phyloP scores from a whole-genome alignment of 2,797 vertebrate genomes.

The Rousettus madagascariensis region DNA sequence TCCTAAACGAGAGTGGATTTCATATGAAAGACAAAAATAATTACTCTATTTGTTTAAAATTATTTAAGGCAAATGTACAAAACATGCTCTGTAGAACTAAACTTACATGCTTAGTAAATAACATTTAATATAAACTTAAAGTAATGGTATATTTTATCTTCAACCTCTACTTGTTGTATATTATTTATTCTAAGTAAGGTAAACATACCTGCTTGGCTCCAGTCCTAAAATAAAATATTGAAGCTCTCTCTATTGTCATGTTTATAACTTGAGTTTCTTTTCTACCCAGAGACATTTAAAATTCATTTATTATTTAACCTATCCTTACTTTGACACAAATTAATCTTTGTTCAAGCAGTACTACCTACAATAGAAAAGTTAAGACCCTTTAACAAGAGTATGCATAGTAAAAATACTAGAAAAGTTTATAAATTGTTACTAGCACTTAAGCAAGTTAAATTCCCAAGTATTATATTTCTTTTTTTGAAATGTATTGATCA shows the following conservation, averaged over 20 bases:
- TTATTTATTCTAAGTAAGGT: conserved; percentile 55
- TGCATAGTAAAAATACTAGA: background rate
- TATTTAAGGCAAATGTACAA: conserved; percentile 60
- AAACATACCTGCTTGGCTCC: conserved; percentile 13
- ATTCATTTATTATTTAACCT: background rate
- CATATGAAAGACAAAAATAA: conserved; percentile 68
- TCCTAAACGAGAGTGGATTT: conserved; percentile 61
- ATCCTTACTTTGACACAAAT: background rate
- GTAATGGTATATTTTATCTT: conserved; percentile 73
- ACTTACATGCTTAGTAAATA: conserved; percentile 76
- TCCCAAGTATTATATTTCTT: conserved; percentile 24
- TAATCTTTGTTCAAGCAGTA: background rate
- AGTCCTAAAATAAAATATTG: background rate
- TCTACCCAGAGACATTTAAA: background rate
- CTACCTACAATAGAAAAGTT: conserved; percentile 16
- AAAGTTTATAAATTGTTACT: conserved; percentile 48
- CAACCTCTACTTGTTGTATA: conserved; percentile 64
- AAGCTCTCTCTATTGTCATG: background rate
- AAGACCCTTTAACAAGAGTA: background rate
- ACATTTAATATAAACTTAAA: conserved; percentile 63
- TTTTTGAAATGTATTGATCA: conserved; percentile 60
- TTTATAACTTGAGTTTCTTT: conserved; percentile 18
- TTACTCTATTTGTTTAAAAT: conserved; percentile 66
- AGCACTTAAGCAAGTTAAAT: conserved; percentile 58
- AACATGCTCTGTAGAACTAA: conserved; percentile 52